Conservation (phyloP, 2,888 invertebrate species). For the Epinotia nisella region DNA sequence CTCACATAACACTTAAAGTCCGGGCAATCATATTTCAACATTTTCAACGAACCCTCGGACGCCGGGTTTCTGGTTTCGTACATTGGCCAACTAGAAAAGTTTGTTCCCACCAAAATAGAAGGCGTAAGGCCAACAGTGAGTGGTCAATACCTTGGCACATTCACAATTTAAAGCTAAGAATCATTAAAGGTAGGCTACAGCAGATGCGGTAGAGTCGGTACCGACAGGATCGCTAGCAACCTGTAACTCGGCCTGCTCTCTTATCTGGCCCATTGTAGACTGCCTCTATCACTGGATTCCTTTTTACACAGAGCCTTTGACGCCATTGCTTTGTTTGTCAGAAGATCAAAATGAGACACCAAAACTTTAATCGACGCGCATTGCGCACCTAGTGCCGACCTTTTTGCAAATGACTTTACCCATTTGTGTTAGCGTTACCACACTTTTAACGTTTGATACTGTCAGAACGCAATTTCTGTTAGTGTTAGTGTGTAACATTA, state of each 20-base stretch:
- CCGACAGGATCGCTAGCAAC: constrained; percentile 23
- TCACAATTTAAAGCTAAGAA: no score
- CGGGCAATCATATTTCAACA: no score
- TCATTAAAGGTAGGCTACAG: neutral
- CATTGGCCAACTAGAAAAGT: no score
- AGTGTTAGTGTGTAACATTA: neutral
- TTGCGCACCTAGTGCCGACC: constrained; percentile 57
- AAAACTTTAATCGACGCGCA: constrained; percentile 74
- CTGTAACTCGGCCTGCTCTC: constrained; percentile 53
- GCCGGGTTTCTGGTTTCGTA: no score
- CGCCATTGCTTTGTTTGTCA: constrained; percentile 79
- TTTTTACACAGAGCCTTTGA: constrained; percentile 82
- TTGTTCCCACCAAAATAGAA: no score
- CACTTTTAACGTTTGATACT: constrained; percentile 13
- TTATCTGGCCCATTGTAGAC: constrained; percentile 82
- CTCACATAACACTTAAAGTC: no score
- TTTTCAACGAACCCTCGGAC: no score
- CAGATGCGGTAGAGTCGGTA: neutral
- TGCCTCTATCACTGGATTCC: constrained; percentile 84
- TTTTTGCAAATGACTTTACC: constrained; percentile 25
- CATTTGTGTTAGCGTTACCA: constrained; percentile 8
- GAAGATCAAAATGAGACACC: constrained; percentile 80
- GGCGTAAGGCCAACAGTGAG: no score
- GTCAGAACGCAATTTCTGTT: constrained; percentile 3
- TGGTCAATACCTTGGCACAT: no score